Percentiles rank a stretch among this genome's conserved stretches.
These are phyloP conservation scores for Galago senegalensis DNA, from an alignment of 2,797 vertebrate genomes.

Conservation along the genomic window DNA sequence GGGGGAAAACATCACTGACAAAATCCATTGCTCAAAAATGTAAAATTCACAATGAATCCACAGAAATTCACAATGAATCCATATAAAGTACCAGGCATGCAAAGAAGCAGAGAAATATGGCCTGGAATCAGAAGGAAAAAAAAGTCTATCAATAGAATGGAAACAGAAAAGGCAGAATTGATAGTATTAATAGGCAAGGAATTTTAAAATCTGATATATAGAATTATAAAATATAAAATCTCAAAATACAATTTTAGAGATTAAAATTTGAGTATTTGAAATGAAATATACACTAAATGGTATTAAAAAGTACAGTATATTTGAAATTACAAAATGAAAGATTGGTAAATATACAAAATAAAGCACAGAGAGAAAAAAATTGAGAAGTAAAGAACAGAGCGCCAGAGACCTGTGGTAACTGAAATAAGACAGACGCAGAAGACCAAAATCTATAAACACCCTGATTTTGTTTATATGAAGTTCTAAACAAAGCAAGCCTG, in stretches of 20 bases:
- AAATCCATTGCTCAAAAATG: not conserved
- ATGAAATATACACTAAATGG: not conserved
- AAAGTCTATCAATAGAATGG: not conserved
- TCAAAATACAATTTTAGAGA: not conserved
- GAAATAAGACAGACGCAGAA: not conserved
- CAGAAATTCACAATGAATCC: not conserved
- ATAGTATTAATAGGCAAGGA: not conserved
- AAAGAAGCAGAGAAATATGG: not conserved
- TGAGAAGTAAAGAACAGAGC: not conserved
- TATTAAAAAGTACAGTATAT: not conserved
- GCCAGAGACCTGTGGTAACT: not conserved
- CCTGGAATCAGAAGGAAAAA: not conserved
- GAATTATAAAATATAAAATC: not conserved
- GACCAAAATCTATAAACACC: rapidly evolving
- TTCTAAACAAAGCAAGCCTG: not conserved
- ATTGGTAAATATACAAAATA: not conserved
- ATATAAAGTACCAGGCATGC: not conserved
- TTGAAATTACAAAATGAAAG: not conserved
- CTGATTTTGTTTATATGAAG: not conserved
- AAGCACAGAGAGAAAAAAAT: not conserved
- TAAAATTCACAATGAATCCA: not conserved
- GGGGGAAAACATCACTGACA: not conserved
- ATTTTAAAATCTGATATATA: not conserved
- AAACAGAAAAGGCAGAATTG: constrained; percentile 34
- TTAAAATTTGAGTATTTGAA: not conserved